phyloP scores from a whole-genome alignment of 1,140 invertebrate species.

The Phocides pigmalion region DNA sequence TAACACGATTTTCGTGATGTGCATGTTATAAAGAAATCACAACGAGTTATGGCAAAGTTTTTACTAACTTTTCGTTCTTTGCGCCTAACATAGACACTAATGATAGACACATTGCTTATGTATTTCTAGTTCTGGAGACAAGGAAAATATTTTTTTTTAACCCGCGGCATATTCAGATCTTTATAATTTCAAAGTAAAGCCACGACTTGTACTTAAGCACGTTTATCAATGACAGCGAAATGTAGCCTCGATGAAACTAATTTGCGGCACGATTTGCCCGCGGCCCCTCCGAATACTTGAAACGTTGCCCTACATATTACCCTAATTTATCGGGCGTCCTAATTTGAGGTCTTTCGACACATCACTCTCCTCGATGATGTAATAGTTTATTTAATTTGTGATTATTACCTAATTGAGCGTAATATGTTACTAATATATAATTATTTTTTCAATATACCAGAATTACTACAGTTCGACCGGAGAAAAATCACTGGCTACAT shows the following conservation, averaged over 20 bases:
- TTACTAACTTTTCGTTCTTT: too few species aligned
- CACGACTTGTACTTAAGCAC: not conserved
- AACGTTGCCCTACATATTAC: slow-evolving; percentile 12
- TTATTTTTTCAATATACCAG: too few species aligned
- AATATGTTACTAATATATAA: slow-evolving; percentile 7
- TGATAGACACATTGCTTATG: too few species aligned
- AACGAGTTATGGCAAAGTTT: too few species aligned
- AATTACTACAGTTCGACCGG: too few species aligned
- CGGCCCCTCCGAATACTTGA: slow-evolving; percentile 25
- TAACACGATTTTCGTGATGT: too few species aligned
- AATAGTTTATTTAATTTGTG: slow-evolving; percentile 32
- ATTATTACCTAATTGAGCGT: slow-evolving; percentile 14
- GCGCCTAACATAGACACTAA: too few species aligned
- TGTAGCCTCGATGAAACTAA: slow-evolving; percentile 37
- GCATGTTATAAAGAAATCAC: too few species aligned
- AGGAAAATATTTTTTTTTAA: too few species aligned
- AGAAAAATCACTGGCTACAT: too few species aligned
- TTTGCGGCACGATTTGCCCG: slow-evolving; percentile 47
- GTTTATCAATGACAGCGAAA: slow-evolving; percentile 17
- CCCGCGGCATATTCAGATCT: too few species aligned
- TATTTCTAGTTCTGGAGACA: too few species aligned
- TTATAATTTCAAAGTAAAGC: not conserved
- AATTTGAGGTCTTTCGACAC: slow-evolving; percentile 33
- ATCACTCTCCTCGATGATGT: slow-evolving; percentile 33
- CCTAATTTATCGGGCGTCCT: slow-evolving; percentile 28